phyloP scores from a whole-genome alignment of 2,888 invertebrate species.

The Troides helena region DNA sequence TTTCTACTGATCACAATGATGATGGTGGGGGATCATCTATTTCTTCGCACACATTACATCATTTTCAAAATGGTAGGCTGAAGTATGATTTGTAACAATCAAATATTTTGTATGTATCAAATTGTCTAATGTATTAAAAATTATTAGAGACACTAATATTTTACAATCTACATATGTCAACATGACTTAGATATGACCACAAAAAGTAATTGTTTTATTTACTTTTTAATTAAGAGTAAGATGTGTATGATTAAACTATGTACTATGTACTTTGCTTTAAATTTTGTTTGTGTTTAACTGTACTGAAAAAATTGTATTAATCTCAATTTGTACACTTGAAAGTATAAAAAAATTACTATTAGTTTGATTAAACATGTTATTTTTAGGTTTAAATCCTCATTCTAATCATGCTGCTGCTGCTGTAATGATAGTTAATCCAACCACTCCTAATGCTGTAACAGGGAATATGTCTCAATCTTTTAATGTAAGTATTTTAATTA shows the following conservation, averaged over 20 bases:
- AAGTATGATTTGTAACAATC: neutral
- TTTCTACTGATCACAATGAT: slow-evolving; percentile 62
- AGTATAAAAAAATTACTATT: neutral
- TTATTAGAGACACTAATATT: neutral
- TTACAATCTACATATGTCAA: neutral
- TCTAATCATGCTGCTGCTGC: slow-evolving; percentile 76
- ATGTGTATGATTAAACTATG: too few relatives aligned
- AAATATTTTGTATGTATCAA: neutral
- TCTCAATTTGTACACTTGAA: too few relatives aligned
- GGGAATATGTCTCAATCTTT: slow-evolving; percentile 69
- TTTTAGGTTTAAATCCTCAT: slow-evolving; percentile 67
- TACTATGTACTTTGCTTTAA: too few relatives aligned
- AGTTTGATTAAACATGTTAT: neutral
- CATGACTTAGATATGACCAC: neutral
- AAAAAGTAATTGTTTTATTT: neutral
- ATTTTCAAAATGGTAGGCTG: slow-evolving; percentile 69
- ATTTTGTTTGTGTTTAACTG: too few relatives aligned
- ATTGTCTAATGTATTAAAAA: neutral
- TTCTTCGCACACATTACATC: slow-evolving; percentile 66
- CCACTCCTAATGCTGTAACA: slow-evolving; percentile 72
- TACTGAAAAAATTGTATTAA: too few relatives aligned
- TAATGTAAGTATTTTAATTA: slow-evolving; percentile 56
- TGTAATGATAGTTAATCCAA: slow-evolving; percentile 78
- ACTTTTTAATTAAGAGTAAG: neutral
- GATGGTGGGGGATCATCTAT: slow-evolving; percentile 60